Conservation (phyloP, 2,113 vertebrate species). For the Pardalotus punctatus region DNA sequence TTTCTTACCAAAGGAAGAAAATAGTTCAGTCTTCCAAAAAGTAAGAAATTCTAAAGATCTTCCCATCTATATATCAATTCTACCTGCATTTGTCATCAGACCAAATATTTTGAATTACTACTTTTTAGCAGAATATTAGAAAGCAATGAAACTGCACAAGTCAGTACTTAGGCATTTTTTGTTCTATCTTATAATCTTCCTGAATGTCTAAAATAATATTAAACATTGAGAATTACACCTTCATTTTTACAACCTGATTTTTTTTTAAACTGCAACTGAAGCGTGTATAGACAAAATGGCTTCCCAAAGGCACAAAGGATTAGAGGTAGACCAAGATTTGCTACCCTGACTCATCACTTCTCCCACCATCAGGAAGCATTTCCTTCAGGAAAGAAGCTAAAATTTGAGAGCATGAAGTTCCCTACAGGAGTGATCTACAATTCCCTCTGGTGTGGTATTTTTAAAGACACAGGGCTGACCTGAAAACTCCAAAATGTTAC, state of each 20-base stretch:
- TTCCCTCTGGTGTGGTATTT: not conserved
- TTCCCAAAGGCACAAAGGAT: not conserved
- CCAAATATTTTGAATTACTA: not conserved
- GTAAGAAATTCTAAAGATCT: not conserved
- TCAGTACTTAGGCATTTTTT: not conserved
- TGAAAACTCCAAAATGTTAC: not conserved
- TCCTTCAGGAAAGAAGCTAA: not conserved
- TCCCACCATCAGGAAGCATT: not conserved
- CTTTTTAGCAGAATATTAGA: not conserved
- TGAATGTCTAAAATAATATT: not conserved
- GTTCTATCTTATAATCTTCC: not conserved
- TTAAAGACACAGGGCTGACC: not conserved
- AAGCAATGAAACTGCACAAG: not conserved
- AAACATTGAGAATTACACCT: not conserved
- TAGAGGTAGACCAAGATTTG: not conserved
- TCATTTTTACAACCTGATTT: not conserved
- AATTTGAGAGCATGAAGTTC: not conserved
- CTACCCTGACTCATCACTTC: not conserved
- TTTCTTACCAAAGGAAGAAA: not conserved
- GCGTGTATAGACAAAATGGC: not conserved
- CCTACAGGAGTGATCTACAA: not conserved
- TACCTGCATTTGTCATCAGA: not conserved
- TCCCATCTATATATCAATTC: not conserved
- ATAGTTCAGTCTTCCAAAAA: not conserved
- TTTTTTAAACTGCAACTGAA: not conserved